Evolutionary conservation across 2,888 invertebrate species (phyloP), one percentile per base, ranked within the genome.

Genomic region (Rhaphigaster nebulosa): DNA sequence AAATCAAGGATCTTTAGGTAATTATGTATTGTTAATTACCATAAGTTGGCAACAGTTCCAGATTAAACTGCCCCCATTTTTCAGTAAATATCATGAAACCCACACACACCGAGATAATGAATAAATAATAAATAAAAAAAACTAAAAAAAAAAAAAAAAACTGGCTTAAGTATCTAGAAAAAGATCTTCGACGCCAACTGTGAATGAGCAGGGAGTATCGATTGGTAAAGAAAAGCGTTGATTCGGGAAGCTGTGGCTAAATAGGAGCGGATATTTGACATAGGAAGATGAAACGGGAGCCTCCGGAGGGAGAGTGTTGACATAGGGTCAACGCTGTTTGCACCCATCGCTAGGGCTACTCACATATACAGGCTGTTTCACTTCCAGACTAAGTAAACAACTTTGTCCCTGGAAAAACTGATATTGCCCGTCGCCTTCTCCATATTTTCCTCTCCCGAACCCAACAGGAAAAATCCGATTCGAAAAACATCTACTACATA

Each of bases 321-420:
- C 70, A 38, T 76, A 76, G 70, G 70, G 70, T 76, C 70, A 76
- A 38, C 70, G 6, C 20, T 76, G 70, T 76, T 76, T 76, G 70
- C 70, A 34, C 34, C 70, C 6, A 34, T 76, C 70, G 38, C 70
- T 76, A 76, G 34, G 70, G 70, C 70, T 38, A 38, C 70, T 76
- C 38, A 38, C 70, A 76, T 76, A 76, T 76, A 76, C 70, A 76
- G 34, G 6, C 70, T 76, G 70, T 76, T 38, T 76, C 70, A 76
- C 70, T 76, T 76, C 70, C 70, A 76, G 34, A 38, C 70, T 76
- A 38, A 76, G 70, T 76, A 76, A 76, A 76, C 70, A 76, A 76
- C 70, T 76, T 76, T 76, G 70, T 38, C 70, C 70, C 70, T 76
- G 38, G 70, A 76, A 76, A 76, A 76, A 76, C 70, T 76, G 70